These are phyloP conservation scores for Neria commutata DNA, from an alignment of 2,888 invertebrate species.

Conservation along the genomic window DNA sequence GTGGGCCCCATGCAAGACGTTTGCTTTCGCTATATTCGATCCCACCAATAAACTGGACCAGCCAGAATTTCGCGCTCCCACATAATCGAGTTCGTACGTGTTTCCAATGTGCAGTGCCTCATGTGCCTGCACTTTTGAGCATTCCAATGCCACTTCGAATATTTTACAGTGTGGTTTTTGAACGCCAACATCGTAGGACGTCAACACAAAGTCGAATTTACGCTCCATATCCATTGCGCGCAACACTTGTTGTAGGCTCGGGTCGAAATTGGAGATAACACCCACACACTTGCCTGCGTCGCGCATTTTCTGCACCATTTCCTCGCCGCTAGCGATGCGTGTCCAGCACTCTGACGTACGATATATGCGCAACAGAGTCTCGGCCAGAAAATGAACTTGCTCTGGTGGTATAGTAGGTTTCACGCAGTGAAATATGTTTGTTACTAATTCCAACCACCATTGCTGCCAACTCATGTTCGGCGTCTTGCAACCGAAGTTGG, in stretches of 20 bases:
- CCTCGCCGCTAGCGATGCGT: conserved; percentile 67
- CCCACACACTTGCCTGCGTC: conserved; percentile 65
- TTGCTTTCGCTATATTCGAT: conserved; percentile 4
- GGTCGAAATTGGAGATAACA: conserved; percentile 89
- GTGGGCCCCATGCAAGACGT: conserved; percentile 33
- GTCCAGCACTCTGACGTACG: conserved; percentile 76
- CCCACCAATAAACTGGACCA: conserved; percentile 52
- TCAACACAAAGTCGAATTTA: conserved; percentile 77
- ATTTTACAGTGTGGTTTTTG: conserved; percentile 53
- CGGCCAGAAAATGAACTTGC: conserved; percentile 62
- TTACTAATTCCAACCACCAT: conserved; percentile 76
- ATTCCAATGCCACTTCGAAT: conserved; percentile 63
- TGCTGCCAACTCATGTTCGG: conserved; percentile 71
- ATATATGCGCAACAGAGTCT: conserved; percentile 71
- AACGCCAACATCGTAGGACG: conserved; percentile 76
- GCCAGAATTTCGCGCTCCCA: conserved; percentile 72
- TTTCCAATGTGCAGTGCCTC: conserved; percentile 87
- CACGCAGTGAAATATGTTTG: conserved; percentile 45
- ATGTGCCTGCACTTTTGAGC: conserved; percentile 63
- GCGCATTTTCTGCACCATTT: conserved; percentile 65
- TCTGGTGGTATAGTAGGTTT: conserved; percentile 36
- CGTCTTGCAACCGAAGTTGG: conserved; percentile 77
- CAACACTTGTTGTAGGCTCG: conserved; percentile 74
- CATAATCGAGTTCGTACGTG: conserved; percentile 74
- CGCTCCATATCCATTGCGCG: conserved; percentile 67